Evolutionary conservation across 1,140 invertebrate genomes (phyloP).

Genomic region (Drosophila persimilis): DNA sequence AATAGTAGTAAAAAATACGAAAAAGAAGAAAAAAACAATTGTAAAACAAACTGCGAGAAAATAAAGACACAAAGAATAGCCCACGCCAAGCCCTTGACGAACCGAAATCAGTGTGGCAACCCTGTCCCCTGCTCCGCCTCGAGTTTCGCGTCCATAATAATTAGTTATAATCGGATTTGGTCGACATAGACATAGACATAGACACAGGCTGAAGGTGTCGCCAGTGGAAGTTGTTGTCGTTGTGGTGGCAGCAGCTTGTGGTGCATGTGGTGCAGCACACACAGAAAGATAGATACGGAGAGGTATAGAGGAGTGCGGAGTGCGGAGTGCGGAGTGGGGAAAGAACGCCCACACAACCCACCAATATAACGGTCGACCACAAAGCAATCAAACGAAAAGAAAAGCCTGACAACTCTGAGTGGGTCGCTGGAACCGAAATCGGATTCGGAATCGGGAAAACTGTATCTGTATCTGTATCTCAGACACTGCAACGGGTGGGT

Average conservation of each 20-base stretch:
- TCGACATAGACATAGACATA: slow-evolving; percentile 19
- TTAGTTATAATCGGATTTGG: slow-evolving; percentile 80
- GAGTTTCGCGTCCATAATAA: slow-evolving; percentile 67
- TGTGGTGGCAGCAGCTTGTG: slow-evolving; percentile 12
- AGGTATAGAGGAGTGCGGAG: background rate
- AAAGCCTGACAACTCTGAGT: slow-evolving; percentile 20
- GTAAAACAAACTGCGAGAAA: slow-evolving; percentile 4
- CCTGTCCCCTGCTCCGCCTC: slow-evolving; percentile 16
- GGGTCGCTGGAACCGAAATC: slow-evolving; percentile 1
- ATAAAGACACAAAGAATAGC: slow-evolving; percentile 32
- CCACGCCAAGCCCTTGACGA: slow-evolving; percentile 62
- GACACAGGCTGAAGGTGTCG: slow-evolving; percentile 58
- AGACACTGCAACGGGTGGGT: background rate
- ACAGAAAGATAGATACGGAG: background rate
- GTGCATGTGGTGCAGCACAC: slow-evolving; percentile 11
- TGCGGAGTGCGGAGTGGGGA: background rate
- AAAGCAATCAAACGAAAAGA: slow-evolving; percentile 30
- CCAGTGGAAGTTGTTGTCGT: slow-evolving; percentile 30
- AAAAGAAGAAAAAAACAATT: slow-evolving; percentile 14
- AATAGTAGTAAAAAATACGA: slow-evolving; percentile 16
- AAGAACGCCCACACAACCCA: slow-evolving; percentile 7
- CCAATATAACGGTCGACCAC: slow-evolving; percentile 18
- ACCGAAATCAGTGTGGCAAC: slow-evolving; percentile 20
- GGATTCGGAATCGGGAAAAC: slow-evolving; percentile 10
- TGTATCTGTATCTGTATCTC: slow-evolving; percentile 7